Percentiles rank a stretch among this genome's conserved stretches.
phyloP scores from a whole-genome alignment of 2,888 invertebrate genomes.

The Hesperia comma region DNA sequence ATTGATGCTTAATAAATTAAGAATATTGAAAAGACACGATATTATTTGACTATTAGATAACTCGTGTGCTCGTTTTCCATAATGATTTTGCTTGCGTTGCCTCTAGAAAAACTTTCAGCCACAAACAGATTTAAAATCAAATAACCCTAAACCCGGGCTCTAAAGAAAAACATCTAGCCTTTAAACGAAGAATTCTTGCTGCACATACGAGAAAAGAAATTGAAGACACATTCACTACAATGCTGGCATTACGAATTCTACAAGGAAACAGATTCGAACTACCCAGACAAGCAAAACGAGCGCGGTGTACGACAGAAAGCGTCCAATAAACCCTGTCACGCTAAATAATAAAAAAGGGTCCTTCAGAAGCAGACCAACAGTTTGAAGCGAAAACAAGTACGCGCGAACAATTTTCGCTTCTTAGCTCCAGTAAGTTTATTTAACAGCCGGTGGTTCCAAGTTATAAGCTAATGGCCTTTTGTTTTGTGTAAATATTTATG shows the following conservation, averaged over 20 bases:
- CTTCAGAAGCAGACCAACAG: constrained; percentile 29
- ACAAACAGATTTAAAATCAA: too few relatives aligned
- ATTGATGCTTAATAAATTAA: too few relatives aligned
- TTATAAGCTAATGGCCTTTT: constrained; percentile 5
- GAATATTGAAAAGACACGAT: too few relatives aligned
- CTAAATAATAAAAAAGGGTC: constrained; percentile 23
- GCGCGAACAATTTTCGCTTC: constrained; percentile 37
- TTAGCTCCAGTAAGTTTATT: constrained; percentile 33
- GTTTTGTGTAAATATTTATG: neutral
- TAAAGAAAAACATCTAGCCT: neutral
- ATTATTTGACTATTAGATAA: too few relatives aligned
- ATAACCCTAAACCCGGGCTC: too few relatives aligned
- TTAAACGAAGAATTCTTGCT: neutral
- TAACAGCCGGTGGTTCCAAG: constrained; percentile 21
- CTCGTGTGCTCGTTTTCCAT: too few relatives aligned
- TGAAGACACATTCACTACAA: neutral
- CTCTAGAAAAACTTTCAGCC: too few relatives aligned
- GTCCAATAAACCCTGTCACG: constrained; percentile 22
- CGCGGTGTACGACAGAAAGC: constrained; percentile 1
- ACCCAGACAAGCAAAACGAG: constrained; percentile 6
- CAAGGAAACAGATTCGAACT: constrained; percentile 9
- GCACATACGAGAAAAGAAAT: neutral
- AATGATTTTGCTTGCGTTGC: too few relatives aligned
- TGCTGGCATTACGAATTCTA: constrained; percentile 4
- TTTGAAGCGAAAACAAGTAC: constrained; percentile 36